A percentile compares a stretch with the other conserved stretches of the same genome.
Conservation (phyloP, 2,888 invertebrate species). For the Perizoma affinitatum region DNA sequence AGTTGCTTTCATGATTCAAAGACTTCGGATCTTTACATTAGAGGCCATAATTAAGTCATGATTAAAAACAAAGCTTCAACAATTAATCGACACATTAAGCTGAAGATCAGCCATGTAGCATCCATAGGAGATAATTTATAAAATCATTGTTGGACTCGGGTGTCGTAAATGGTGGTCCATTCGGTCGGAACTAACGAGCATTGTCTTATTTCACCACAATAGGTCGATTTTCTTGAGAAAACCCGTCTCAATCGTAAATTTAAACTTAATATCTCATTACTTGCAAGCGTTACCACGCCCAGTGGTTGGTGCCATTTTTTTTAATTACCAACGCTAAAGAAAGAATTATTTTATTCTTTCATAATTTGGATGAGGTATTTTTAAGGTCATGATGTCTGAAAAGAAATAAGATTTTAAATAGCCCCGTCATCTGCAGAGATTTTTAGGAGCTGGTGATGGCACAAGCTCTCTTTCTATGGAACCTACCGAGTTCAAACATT, state of each 20-base stretch:
- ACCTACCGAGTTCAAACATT: no score
- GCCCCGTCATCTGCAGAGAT: constrained; percentile 16
- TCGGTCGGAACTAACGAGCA: constrained; percentile 75
- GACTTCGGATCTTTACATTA: no score
- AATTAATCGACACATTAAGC: constrained; percentile 38
- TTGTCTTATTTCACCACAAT: constrained; percentile 81
- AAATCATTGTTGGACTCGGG: constrained; percentile 68
- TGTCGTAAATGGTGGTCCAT: constrained; percentile 68
- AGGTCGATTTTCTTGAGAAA: constrained; percentile 80
- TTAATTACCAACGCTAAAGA: constrained; percentile 40
- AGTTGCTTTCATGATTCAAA: no score
- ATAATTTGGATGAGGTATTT: constrained; percentile 18
- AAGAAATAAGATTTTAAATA: constrained; percentile 14
- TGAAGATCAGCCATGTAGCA: constrained; percentile 56
- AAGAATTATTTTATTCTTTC: constrained; percentile 19
- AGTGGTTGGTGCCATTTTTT: constrained; percentile 62
- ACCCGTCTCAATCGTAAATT: constrained; percentile 78
- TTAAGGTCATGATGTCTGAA: constrained; percentile 13
- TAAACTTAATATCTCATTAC: constrained; percentile 81
- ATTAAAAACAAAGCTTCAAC: no score
- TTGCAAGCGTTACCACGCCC: constrained; percentile 64
- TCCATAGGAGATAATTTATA: constrained; percentile 72
- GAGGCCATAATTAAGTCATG: no score
- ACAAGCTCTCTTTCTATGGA: no score
- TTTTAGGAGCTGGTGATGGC: constrained; percentile 1